phyloP scores from a whole-genome alignment of 1,140 invertebrate genomes.

The Eriocheir sinensis region DNA sequence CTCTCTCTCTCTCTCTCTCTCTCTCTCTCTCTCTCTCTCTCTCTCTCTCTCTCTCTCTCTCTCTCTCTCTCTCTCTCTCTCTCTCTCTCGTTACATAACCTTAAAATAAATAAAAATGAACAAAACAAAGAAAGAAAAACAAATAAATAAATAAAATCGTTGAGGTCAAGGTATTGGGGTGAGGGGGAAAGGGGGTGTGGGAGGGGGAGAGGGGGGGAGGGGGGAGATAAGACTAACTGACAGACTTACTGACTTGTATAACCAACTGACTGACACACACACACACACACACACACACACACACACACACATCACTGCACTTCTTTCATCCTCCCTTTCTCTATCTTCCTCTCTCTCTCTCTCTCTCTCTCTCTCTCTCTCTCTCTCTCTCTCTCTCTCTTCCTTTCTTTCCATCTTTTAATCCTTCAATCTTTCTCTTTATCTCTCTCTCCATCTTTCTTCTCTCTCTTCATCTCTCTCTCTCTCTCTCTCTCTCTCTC shows the following conservation, averaged over 20 bases:
- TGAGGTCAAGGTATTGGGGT: too few species aligned
- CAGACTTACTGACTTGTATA: not conserved
- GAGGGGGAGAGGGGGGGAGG: too few species aligned
- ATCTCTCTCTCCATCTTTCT: not conserved
- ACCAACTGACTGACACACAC: too few species aligned
- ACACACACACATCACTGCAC: too few species aligned
- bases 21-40: not conserved
- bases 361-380: not conserved
- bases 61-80: not conserved
- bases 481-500: not conserved
- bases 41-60: not conserved
- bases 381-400: constrained; percentile 22
- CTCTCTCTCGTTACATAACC: too few species aligned
- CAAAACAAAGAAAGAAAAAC: too few species aligned
- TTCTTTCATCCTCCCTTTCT: not conserved
- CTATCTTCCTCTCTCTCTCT: not conserved
- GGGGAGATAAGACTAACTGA: too few species aligned
- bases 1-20: not conserved
- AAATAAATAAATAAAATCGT: too few species aligned
- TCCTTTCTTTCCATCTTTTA: not conserved
- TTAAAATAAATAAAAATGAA: too few species aligned
- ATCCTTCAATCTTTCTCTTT: not conserved
- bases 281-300: too few species aligned
- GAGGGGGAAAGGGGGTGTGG: too few species aligned
- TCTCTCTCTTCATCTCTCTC: not conserved